Conservation (phyloP, 2,888 invertebrate species). For the Aspidapion aeneum region DNA sequence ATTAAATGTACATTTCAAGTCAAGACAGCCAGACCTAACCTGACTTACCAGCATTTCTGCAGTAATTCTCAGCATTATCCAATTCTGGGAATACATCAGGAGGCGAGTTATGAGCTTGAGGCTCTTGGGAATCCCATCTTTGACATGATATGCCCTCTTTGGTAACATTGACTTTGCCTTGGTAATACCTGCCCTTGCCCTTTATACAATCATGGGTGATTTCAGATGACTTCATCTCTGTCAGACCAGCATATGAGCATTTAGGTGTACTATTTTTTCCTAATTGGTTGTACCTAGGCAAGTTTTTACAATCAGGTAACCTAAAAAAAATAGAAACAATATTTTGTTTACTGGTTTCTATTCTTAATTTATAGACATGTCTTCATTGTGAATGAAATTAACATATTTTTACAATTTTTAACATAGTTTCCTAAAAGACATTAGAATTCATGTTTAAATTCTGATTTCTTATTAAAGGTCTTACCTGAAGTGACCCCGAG, state of each 20-base stretch:
- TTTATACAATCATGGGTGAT: constrained; percentile 83
- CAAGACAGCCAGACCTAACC: no score
- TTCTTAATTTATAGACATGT: no score
- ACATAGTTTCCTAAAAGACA: no score
- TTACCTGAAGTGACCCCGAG: constrained; percentile 70
- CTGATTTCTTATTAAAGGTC: background rate
- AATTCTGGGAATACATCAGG: constrained; percentile 90
- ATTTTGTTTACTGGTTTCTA: no score
- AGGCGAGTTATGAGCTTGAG: constrained; percentile 84
- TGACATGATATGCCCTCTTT: constrained; percentile 84
- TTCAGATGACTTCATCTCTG: constrained; percentile 75
- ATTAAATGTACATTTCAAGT: no score
- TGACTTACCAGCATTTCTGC: constrained; percentile 95
- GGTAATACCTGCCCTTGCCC: constrained; percentile 87
- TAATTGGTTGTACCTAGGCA: constrained; percentile 68
- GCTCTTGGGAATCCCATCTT: constrained; percentile 82
- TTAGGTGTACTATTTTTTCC: constrained; percentile 56
- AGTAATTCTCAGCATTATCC: constrained; percentile 84
- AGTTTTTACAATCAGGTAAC: constrained; percentile 78
- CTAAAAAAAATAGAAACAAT: no score
- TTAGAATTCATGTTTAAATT: background rate
- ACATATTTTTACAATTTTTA: no score
- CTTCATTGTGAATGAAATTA: no score
- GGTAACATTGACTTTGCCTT: constrained; percentile 82
- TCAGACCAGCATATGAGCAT: constrained; percentile 83